phyloP scores from a whole-genome alignment of 2,888 invertebrate genomes.

The Chrysotoxum bicinctum region DNA sequence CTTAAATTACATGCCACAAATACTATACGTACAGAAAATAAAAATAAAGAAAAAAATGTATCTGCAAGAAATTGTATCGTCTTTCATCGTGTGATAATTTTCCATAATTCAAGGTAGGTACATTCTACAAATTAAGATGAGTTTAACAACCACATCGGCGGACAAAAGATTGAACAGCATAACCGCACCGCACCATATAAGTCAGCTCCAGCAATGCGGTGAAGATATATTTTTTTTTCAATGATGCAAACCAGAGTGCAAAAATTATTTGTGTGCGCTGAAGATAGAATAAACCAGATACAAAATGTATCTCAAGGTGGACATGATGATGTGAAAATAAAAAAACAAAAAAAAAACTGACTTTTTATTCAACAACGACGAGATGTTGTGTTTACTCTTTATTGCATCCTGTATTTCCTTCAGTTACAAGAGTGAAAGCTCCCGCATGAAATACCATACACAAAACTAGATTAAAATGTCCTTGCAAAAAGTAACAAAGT shows the following conservation, averaged over 20 bases:
- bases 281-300: constrained; percentile 31
- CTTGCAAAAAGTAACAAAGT: constrained; percentile 37
- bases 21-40: constrained; percentile 9
- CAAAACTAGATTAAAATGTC: constrained; percentile 45
- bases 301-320: constrained; percentile 69
- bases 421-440: constrained; percentile 34
- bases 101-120: constrained; percentile 57
- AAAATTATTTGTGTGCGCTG: neutral
- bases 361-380: constrained; percentile 46
- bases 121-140: constrained; percentile 42
- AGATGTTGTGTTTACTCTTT: constrained; percentile 43
- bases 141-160: constrained; percentile 59
- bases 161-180: constrained; percentile 38
- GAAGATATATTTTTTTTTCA: constrained; percentile 29
- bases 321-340: constrained; percentile 29
- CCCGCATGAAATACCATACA: neutral
- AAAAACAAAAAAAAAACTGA: constrained; percentile 13
- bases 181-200: neutral
- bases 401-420: constrained; percentile 36
- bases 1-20: constrained; percentile 59
- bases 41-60: neutral
- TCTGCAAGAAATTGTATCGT: constrained; percentile 25
- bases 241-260: constrained; percentile 49
- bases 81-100: constrained; percentile 53
- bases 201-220: neutral